Conservation (phyloP, 2,888 invertebrate species). For the Lochmaea capreae region DNA sequence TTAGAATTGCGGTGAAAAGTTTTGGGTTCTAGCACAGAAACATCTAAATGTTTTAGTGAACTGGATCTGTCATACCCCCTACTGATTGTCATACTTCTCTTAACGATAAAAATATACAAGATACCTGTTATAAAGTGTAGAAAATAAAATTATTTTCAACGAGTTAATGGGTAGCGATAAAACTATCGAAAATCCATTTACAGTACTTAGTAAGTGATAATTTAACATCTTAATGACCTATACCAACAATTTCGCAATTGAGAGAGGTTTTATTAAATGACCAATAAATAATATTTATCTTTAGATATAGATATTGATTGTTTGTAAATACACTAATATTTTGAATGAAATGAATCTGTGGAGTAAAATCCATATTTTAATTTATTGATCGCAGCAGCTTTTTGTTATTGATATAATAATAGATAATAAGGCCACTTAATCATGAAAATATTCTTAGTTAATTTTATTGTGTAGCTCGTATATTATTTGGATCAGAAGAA, state of each 20-base stretch:
- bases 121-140: too few species aligned
- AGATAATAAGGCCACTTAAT: neutral
- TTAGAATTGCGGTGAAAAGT: too few species aligned
- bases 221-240: neutral
- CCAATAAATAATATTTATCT: neutral
- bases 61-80: too few species aligned
- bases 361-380: neutral
- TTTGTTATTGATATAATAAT: neutral
- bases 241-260: neutral
- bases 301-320: neutral
- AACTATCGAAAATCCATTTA: neutral
- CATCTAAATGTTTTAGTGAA: too few species aligned
- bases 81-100: too few species aligned
- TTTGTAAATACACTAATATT: neutral
- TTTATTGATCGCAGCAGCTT: neutral
- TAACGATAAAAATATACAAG: too few species aligned
- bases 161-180: neutral
- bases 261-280: neutral
- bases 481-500: too few species aligned
- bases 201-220: neutral
- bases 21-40: too few species aligned
- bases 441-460: neutral
- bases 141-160: too few species aligned
- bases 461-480: too few species aligned
- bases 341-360: neutral